phyloP scores from a whole-genome alignment of 2,888 invertebrate species.

The Melipona beecheii region DNA sequence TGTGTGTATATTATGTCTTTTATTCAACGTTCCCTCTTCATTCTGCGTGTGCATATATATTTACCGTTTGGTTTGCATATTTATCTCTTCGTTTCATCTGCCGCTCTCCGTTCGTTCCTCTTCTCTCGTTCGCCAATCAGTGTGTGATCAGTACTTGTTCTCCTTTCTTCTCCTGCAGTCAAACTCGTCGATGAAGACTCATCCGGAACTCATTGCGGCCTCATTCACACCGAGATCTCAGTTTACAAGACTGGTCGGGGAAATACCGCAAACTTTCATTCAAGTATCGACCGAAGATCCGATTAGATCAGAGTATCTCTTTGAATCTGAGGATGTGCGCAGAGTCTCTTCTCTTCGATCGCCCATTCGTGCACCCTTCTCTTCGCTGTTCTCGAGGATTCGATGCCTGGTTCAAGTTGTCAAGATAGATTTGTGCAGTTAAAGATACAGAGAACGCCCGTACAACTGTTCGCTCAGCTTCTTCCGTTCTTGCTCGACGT shows the following conservation, averaged over 20 bases:
- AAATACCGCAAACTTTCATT: constrained; percentile 15
- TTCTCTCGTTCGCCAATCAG: neutral
- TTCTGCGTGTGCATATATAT: neutral
- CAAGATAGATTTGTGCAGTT: constrained; percentile 24
- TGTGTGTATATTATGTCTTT: neutral
- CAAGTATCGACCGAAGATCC: constrained; percentile 8
- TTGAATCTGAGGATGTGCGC: constrained; percentile 34
- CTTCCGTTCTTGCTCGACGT: neutral
- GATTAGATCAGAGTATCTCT: constrained; percentile 18
- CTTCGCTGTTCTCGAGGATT: neutral
- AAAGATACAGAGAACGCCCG: neutral
- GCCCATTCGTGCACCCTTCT: neutral
- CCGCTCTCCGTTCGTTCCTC: no score
- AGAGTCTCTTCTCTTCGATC: neutral
- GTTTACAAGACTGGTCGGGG: constrained; percentile 5
- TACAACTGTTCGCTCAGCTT: neutral
- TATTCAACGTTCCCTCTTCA: neutral
- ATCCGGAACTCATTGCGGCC: constrained; percentile 14
- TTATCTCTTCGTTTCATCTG: neutral
- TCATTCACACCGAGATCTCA: neutral
- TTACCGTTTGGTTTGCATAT: neutral
- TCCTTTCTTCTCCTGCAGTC: constrained; percentile 6
- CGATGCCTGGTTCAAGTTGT: constrained; percentile 1
- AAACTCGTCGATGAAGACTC: constrained; percentile 3
- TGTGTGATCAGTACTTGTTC: constrained; percentile 12